Conservation (phyloP, 2,113 vertebrate genomes). For the Ameiurus melas region DNA sequence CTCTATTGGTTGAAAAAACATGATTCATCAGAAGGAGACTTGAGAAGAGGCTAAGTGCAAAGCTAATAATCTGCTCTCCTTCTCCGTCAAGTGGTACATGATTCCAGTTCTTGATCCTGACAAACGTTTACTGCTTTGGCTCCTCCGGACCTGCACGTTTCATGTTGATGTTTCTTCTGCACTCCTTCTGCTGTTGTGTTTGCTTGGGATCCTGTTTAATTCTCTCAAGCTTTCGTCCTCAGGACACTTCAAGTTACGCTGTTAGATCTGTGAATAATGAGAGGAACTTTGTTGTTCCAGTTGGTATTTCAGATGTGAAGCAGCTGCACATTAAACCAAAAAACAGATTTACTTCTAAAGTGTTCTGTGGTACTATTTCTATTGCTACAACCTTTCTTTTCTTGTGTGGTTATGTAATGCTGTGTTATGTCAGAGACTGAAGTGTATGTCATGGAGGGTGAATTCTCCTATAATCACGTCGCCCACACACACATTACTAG, state of each 20-base stretch:
- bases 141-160: neutral
- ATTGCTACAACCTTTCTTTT: neutral
- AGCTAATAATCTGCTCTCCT: neutral
- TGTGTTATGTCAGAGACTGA: constrained; percentile 12
- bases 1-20: neutral
- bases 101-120: neutral
- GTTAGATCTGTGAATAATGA: neutral
- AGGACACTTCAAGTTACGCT: neutral
- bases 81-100: neutral
- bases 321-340: neutral
- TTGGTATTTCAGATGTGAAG: neutral
- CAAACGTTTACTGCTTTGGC: neutral
- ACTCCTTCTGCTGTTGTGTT: neutral
- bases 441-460: constrained; percentile 1
- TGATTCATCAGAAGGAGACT: neutral
- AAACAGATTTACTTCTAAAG: neutral
- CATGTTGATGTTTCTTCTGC: neutral
- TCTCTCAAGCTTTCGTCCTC: too few species aligned
- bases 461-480: constrained; percentile 32
- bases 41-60: constrained; percentile 2
- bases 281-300: neutral
- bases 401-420: constrained; percentile 11
- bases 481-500: constrained; percentile 31
- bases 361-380: neutral
- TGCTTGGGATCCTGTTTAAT: neutral